phyloP scores from a whole-genome alignment of 2,113 vertebrate species.

The Lanius collurio region DNA sequence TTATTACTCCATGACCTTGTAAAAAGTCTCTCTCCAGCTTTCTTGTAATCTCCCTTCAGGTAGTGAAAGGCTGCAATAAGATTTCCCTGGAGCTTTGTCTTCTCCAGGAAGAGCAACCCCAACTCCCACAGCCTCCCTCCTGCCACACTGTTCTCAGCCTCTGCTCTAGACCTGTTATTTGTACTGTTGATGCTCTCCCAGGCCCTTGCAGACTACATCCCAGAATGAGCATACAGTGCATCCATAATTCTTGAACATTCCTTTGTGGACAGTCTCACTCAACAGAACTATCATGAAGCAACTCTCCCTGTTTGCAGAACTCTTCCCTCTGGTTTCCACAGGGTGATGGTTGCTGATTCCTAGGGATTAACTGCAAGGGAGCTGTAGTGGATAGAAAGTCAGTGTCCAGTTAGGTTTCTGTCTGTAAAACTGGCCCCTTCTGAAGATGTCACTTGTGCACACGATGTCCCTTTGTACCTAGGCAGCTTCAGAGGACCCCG shows the following conservation, averaged over 20 bases:
- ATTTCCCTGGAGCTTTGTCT: neutral
- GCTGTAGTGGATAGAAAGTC: neutral
- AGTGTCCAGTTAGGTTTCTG: neutral
- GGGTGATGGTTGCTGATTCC: neutral
- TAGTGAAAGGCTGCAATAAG: neutral
- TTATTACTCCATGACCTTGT: neutral
- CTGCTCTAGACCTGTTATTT: neutral
- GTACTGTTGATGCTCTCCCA: neutral
- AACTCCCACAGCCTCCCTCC: neutral
- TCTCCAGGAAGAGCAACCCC: neutral
- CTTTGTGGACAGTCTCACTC: neutral
- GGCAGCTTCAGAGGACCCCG: neutral
- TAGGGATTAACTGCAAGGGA: neutral
- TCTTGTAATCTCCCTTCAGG: neutral
- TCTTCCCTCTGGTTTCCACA: neutral
- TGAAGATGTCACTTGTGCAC: neutral
- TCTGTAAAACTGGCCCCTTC: neutral
- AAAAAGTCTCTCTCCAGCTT: neutral
- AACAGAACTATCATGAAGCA: neutral
- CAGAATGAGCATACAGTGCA: rapidly evolving
- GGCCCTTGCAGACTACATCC: neutral
- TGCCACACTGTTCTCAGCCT: neutral
- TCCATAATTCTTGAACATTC: neutral
- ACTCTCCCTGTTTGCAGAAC: neutral
- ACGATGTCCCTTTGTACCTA: neutral